Evolutionary conservation across 2,888 invertebrate genomes (phyloP), one percentile per base, ranked within the genome.

Genomic region (Gandaritis pyraliata): DNA sequence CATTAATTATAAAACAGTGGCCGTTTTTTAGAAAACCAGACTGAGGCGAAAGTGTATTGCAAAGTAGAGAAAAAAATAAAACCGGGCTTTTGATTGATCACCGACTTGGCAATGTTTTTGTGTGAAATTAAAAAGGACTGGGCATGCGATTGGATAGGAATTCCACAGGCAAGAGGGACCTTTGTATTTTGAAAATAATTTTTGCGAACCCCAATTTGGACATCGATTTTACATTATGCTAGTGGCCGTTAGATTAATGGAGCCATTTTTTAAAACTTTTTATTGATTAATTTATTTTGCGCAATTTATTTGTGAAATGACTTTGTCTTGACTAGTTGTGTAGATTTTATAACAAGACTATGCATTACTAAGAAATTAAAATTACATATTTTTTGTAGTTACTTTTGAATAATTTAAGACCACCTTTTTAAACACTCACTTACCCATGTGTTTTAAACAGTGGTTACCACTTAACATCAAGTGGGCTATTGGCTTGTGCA

Each of bases 121-220:
- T 88, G 86, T 87, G 87, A 88, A 91, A 92, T 92, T 92, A 92
- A 90, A 91, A 90, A 90, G 86, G 78, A 85, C 80, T 86, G 85
- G 82, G 86, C 87, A 87, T 88, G 86, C 87, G 88, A 90, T 90
- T 88, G 86, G 86, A 86, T 85, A 87, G 85, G 87, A 90, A 90
- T 90, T 88, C 84, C 83, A 79, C 81, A 78, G 76, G 74, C 50
- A 83, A 82, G 82, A 83, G 83, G 81, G 81, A 80, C 48, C 80
- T 84, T 86, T 86, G 82, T 85, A 84, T 78, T 73, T 81, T 71
- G 69, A 81, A 83, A 85, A 83, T 84, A 83, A 82, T 85, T 87
- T 85, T 80, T 53, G 36, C 30, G 23, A 41, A 64, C 52, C 59
- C 58, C 51, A 59, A 85, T 87, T 83, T 78, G 76, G 76, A 78